These are phyloP conservation scores for Thecocarcelia acutangulata DNA, from an alignment of 2,888 invertebrate species.

Conservation along the genomic window DNA sequence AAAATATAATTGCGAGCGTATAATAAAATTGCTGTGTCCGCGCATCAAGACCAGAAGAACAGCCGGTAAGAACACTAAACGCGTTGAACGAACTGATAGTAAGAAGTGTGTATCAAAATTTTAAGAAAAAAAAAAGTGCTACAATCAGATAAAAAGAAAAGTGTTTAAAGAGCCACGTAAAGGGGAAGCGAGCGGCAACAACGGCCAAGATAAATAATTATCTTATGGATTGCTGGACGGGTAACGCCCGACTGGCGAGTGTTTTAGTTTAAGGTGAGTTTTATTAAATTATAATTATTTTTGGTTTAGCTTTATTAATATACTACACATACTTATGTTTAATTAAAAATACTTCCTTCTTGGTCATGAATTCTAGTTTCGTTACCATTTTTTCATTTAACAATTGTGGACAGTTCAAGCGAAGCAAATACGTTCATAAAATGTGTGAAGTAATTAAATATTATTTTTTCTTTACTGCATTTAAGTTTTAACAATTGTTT, in stretches of 20 bases:
- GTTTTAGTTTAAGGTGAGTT: constrained; percentile 82
- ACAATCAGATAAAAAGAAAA: constrained; percentile 23
- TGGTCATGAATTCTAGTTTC: neutral
- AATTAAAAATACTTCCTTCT: constrained; percentile 14
- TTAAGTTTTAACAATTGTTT: constrained; percentile 13
- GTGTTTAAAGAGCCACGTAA: constrained; percentile 56
- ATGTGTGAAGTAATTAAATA: constrained; percentile 32
- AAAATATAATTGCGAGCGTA: constrained; percentile 5
- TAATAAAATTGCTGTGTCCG: constrained; percentile 9
- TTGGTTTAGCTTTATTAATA: neutral
- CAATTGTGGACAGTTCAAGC: constrained; percentile 29
- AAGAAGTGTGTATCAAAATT: constrained; percentile 71
- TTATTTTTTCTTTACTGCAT: constrained; percentile 19
- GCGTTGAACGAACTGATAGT: constrained; percentile 69
- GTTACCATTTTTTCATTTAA: constrained; percentile 9
- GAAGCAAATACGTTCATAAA: constrained; percentile 7
- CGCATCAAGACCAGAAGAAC: constrained; percentile 4
- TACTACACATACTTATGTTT: too few species aligned
- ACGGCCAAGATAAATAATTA: constrained; percentile 79
- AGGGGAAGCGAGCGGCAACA: constrained; percentile 73
- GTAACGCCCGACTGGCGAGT: constrained; percentile 83
- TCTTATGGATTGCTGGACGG: constrained; percentile 83
- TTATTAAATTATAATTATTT: neutral
- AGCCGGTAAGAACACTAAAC: neutral
- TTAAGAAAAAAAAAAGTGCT: constrained; percentile 49